Evolutionary conservation across 2,797 vertebrate genomes (phyloP).

Genomic region (Microhierax caerulescens): DNA sequence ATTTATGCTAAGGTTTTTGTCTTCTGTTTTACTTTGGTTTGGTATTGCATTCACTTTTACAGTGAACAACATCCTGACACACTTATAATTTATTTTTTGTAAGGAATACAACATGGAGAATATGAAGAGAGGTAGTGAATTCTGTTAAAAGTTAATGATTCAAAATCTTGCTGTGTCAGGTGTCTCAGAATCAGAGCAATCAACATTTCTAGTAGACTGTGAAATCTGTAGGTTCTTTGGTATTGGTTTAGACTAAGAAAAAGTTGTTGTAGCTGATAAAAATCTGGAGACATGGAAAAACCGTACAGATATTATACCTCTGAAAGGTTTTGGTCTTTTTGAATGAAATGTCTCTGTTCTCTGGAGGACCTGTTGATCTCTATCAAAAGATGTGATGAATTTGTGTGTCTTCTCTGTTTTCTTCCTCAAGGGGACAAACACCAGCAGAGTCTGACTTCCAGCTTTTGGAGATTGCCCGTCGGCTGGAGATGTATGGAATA

Average conservation of each 20-base stretch:
- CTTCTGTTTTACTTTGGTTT: background rate
- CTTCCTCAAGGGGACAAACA: constrained; percentile 86
- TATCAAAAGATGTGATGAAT: constrained; percentile 48
- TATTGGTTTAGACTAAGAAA: background rate
- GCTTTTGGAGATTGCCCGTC: constrained; percentile 91
- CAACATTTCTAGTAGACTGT: background rate
- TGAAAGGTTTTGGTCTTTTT: background rate
- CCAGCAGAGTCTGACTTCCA: constrained; percentile 97
- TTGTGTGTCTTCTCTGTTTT: constrained; percentile 47
- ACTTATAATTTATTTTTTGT: background rate
- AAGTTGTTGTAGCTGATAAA: background rate
- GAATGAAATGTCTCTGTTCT: constrained; percentile 52
- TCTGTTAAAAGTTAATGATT: background rate
- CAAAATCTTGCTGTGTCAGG: background rate
- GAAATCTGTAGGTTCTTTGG: background rate
- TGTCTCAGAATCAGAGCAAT: background rate
- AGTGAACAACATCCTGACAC: background rate
- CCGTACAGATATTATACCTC: background rate
- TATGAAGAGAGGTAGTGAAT: background rate
- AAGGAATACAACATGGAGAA: background rate
- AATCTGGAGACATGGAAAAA: background rate
- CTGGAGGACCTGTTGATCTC: constrained; percentile 30
- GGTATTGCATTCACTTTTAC: background rate
- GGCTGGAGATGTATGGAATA: constrained; percentile 94
- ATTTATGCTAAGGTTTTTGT: background rate